These are phyloP conservation scores for Platichthys stellatus DNA, from an alignment of 2,113 vertebrate species.

Conservation along the genomic window DNA sequence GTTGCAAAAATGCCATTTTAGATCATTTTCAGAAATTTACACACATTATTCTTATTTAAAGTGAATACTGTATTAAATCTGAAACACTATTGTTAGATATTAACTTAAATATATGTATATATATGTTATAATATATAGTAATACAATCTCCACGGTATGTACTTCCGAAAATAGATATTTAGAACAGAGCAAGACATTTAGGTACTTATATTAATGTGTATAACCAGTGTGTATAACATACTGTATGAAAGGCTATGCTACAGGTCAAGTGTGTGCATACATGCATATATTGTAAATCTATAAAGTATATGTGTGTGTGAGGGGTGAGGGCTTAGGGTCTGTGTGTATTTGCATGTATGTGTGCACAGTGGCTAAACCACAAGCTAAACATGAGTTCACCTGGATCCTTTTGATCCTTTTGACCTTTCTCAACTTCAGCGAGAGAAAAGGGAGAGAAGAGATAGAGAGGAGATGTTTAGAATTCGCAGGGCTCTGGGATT, in stretches of 20 bases:
- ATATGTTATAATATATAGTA: slow-evolving; percentile 47
- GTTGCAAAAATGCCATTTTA: neutral
- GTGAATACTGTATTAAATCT: neutral
- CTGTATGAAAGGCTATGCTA: slow-evolving; percentile 18
- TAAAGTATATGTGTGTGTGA: slow-evolving; percentile 1
- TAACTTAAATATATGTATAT: neutral
- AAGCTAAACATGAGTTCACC: slow-evolving; percentile 98
- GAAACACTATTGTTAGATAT: neutral
- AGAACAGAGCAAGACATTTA: slow-evolving; percentile 61
- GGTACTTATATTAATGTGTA: slow-evolving; percentile 36
- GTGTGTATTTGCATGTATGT: slow-evolving; percentile 49
- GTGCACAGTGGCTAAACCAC: slow-evolving; percentile 82
- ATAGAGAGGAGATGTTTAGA: slow-evolving; percentile 90
- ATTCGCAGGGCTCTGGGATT: slow-evolving; percentile 84
- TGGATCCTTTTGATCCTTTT: slow-evolving; percentile 97
- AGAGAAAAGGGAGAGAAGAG: slow-evolving; percentile 85
- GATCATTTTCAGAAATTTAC: neutral
- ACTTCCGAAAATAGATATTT: slow-evolving; percentile 8
- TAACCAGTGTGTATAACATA: slow-evolving; percentile 24
- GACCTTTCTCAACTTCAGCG: slow-evolving; percentile 94
- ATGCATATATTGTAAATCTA: slow-evolving; percentile 44
- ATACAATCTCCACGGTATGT: slow-evolving; percentile 69
- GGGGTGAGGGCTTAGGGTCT: neutral
- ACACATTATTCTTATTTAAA: neutral
- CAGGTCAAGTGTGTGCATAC: slow-evolving; percentile 24